phyloP scores from a whole-genome alignment of 2,113 vertebrate species.

The Pelecanoides urinatrix region DNA sequence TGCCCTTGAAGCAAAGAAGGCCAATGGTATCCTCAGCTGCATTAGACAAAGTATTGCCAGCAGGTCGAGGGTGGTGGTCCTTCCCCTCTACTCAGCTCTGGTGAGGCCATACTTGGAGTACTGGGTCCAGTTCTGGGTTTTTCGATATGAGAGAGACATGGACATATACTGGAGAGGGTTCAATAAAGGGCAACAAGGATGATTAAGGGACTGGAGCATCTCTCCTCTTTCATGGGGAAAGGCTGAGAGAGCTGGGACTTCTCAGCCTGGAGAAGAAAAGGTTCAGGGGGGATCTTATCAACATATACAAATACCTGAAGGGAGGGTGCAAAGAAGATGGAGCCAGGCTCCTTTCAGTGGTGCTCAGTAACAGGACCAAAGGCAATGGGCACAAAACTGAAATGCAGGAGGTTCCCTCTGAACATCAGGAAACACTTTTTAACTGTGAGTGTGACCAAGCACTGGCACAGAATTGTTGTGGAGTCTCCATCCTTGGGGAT shows the following conservation, averaged over 20 bases:
- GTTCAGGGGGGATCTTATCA: neutral
- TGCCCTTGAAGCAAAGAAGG: neutral
- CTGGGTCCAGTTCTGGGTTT: neutral
- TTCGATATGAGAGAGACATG: neutral
- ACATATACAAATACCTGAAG: neutral
- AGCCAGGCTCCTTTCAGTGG: neutral
- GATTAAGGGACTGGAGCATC: neutral
- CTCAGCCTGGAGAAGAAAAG: neutral
- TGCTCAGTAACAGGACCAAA: neutral
- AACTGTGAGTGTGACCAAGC: accelerated
- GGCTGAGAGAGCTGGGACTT: neutral
- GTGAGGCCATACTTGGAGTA: neutral
- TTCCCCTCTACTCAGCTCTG: neutral
- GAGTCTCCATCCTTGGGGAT: neutral
- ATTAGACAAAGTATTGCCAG: neutral
- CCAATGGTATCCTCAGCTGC: neutral
- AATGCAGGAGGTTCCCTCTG: neutral
- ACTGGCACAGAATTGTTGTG: neutral
- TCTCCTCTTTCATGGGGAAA: neutral
- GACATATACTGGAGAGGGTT: neutral
- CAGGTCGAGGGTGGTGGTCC: too few species aligned
- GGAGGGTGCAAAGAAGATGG: neutral
- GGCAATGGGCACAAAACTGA: neutral
- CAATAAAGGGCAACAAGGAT: neutral
- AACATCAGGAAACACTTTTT: neutral